Evolutionary conservation across 2,888 invertebrate species (phyloP).

Genomic region (Orthosia incerta): DNA sequence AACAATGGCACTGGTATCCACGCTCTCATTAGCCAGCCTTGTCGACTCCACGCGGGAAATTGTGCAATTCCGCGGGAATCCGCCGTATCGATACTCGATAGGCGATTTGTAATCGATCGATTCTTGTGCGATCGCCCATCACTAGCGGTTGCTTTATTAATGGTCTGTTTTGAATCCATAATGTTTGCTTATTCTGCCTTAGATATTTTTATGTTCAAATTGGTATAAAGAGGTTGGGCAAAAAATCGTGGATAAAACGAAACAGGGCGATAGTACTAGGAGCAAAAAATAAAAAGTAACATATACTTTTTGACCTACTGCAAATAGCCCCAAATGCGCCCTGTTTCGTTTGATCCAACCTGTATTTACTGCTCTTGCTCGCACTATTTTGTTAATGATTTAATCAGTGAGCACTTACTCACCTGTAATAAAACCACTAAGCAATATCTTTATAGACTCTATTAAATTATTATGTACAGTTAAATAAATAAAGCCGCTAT

Average conservation of each 20-base stretch:
- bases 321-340: too few relatives aligned
- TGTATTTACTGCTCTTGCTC: too few relatives aligned
- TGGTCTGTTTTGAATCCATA: slow-evolving; percentile 42
- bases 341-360: too few relatives aligned
- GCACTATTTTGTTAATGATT: not conserved
- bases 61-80: slow-evolving; percentile 86
- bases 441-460: slow-evolving; percentile 1
- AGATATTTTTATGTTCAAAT: slow-evolving; percentile 11
- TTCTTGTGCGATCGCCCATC: slow-evolving; percentile 68
- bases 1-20: slow-evolving; percentile 88
- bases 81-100: slow-evolving; percentile 81
- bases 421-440: slow-evolving; percentile 8
- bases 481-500: slow-evolving; percentile 17
- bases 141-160: slow-evolving; percentile 64
- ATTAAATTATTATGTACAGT: not conserved
- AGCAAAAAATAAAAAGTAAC: too few relatives aligned
- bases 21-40: slow-evolving; percentile 89
- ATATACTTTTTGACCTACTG: too few relatives aligned
- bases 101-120: slow-evolving; percentile 83
- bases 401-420: not conserved
- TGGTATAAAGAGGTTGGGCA: not conserved
- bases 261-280: too few relatives aligned
- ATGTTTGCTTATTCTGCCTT: slow-evolving; percentile 9
- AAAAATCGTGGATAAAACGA: too few relatives aligned
- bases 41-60: slow-evolving; percentile 82